These are phyloP conservation scores for Beaufortia kweichowensis DNA, from an alignment of 2,113 vertebrate genomes.

Conservation along the genomic window DNA sequence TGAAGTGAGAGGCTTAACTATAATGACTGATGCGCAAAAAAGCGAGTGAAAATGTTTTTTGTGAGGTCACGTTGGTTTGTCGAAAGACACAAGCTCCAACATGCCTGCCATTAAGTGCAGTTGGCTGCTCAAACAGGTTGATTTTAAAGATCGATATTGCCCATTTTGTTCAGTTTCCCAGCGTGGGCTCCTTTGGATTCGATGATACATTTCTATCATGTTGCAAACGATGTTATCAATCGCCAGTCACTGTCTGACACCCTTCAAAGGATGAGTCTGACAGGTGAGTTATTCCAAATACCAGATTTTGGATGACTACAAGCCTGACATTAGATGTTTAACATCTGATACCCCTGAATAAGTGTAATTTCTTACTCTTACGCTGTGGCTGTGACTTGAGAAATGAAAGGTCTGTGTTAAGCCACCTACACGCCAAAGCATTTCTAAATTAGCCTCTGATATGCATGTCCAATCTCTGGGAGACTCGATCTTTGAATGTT, in stretches of 20 bases:
- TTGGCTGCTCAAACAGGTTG: constrained; percentile 2
- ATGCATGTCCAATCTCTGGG: constrained; percentile 1
- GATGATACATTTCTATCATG: constrained; percentile 55
- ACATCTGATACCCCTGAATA: not conserved
- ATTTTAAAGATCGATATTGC: constrained; percentile 43
- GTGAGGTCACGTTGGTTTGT: not conserved
- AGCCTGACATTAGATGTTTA: not conserved
- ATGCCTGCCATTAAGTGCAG: not conserved
- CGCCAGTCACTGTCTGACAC: constrained; percentile 43
- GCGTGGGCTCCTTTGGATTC: constrained; percentile 42
- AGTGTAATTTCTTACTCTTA: not conserved
- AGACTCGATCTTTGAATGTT: not conserved
- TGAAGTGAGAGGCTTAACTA: constrained; percentile 43
- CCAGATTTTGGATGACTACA: not conserved
- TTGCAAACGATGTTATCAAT: constrained; percentile 64
- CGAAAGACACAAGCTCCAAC: constrained; percentile 27
- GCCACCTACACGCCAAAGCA: not conserved
- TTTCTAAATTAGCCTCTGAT: not conserved
- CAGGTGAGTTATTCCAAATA: constrained; percentile 25
- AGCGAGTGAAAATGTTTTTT: not conserved
- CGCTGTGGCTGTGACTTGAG: not conserved
- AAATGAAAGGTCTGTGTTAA: not conserved
- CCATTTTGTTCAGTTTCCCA: constrained; percentile 49
- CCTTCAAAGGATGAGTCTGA: not conserved
- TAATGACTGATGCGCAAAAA: constrained; percentile 25